Evolutionary conservation across 2,797 vertebrate genomes (phyloP).

Genomic region (Salarias fasciatus): DNA sequence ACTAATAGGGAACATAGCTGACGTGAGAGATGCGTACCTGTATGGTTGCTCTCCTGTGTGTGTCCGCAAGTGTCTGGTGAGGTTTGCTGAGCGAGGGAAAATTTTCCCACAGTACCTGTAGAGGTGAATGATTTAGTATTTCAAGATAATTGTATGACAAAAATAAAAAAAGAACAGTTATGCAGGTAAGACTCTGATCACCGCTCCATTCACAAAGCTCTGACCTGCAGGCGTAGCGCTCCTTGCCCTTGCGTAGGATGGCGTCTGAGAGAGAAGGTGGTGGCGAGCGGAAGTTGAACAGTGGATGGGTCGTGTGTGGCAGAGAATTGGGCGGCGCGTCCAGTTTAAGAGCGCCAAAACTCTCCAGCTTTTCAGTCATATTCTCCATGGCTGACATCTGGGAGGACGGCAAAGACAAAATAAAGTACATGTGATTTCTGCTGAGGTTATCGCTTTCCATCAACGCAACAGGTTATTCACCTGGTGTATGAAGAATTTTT

Average conservation of each 20-base stretch:
- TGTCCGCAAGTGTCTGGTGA: slow-evolving; percentile 97
- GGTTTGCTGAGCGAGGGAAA: slow-evolving; percentile 97
- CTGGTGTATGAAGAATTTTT: too few relatives aligned
- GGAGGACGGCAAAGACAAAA: background rate
- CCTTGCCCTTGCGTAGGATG: slow-evolving; percentile 99
- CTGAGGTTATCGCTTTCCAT: too few relatives aligned
- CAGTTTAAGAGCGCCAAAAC: slow-evolving; percentile 92
- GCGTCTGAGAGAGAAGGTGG: slow-evolving; percentile 95
- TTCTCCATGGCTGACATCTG: slow-evolving; percentile 99
- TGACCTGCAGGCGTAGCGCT: slow-evolving; percentile 98
- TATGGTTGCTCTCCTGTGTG: slow-evolving; percentile 99
- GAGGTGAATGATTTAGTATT: background rate
- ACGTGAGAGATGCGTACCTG: slow-evolving; percentile 82
- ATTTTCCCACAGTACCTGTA: slow-evolving; percentile 99
- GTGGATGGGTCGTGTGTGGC: slow-evolving; percentile 94
- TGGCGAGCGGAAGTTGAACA: slow-evolving; percentile 95
- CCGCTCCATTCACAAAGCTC: background rate
- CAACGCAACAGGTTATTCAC: too few relatives aligned
- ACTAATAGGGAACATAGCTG: too few relatives aligned
- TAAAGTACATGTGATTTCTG: background rate
- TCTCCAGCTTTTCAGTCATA: slow-evolving; percentile 98
- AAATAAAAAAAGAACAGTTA: background rate
- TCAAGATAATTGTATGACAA: too few relatives aligned
- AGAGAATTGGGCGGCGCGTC: slow-evolving; percentile 88
- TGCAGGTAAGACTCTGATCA: background rate